Base-by-base conservation (phyloP, 2,113 vertebrate genomes). In the Cololabis saira region DNA sequence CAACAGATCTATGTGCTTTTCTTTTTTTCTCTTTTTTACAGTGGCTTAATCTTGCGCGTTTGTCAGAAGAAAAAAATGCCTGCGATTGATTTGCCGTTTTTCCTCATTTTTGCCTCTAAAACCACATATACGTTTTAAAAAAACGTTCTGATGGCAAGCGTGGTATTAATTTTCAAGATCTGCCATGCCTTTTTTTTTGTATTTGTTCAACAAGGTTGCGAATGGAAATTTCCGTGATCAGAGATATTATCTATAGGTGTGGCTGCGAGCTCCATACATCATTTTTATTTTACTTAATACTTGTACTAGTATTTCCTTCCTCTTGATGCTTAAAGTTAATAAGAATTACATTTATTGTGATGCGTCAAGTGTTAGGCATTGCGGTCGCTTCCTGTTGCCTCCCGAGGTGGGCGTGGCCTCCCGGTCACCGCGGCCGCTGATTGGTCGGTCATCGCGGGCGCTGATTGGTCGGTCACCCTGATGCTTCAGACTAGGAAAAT, bases 401-500 rank as follows among this genome's bases (percentile, higher is more conserved):
- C 78, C 48, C 12, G 52, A 2, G 43, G 85, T 89, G 81, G 86
- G 88, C 80, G 88, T 79, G 84, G 81, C 54, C 1, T 1, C 40
- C 47, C 2, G 51, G 37, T 37, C 17, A 64, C 37, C 53, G 70
- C 33, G 51, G 42, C 13, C 21, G 74, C 68, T 48, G 43, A 89
- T 85, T 91, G 87, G 24, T 49, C 2, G 51, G 37, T 37, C 17
- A 64, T 41, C 53, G 70, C 33, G 51, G 42, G 13, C 21, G 74
- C 68, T 48, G 43, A 89, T 85, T 91, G 87, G 87, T 44, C 44
- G 8, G 16, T 45, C 51, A 60, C 55, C 75, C 73, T 74, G 74
- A 81, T 65, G 53, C 42, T 44, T 52, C 3, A 43, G 71, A 9
- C 71, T 78, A 90, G 92, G 88, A 89, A 86, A 90, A 89, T 82